Conservation (phyloP, 2,797 vertebrate genomes). For the Parauchenoglanis punctatus region DNA sequence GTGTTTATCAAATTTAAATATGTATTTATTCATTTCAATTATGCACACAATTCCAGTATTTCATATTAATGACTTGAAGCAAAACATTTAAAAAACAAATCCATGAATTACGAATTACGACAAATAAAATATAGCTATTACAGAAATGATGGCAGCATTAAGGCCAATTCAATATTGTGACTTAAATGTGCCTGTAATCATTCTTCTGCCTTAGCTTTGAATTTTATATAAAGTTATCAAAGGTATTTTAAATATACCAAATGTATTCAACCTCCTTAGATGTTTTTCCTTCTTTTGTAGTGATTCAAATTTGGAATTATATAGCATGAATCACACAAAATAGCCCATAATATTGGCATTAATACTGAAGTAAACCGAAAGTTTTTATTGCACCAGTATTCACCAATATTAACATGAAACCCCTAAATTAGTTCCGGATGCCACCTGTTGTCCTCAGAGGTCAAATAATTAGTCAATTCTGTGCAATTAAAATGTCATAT, state of each 20-base stretch:
- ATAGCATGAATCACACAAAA: background rate
- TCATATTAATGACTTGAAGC: background rate
- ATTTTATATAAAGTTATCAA: too few relatives aligned
- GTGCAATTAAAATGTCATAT: background rate
- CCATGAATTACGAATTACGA: background rate
- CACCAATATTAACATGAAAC: background rate
- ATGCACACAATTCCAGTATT: background rate
- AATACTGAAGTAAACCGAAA: background rate
- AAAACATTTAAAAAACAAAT: background rate
- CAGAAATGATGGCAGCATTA: too few relatives aligned
- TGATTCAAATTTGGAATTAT: too few relatives aligned
- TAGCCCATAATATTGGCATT: background rate
- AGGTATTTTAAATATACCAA: too few relatives aligned
- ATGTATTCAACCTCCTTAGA: too few relatives aligned
- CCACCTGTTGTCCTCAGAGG: background rate
- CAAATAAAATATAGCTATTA: background rate
- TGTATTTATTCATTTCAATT: background rate
- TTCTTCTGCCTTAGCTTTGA: too few relatives aligned
- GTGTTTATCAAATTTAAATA: background rate
- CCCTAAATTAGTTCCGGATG: background rate
- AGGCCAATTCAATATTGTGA: too few relatives aligned
- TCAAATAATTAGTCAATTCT: background rate
- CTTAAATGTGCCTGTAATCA: too few relatives aligned
- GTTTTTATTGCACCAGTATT: background rate
- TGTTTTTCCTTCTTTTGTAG: too few relatives aligned